A percentile compares a stretch with the other conserved stretches of the same genome.
These are phyloP conservation scores for Formica aserva DNA, from an alignment of 2,888 invertebrate genomes.

Conservation along the genomic window DNA sequence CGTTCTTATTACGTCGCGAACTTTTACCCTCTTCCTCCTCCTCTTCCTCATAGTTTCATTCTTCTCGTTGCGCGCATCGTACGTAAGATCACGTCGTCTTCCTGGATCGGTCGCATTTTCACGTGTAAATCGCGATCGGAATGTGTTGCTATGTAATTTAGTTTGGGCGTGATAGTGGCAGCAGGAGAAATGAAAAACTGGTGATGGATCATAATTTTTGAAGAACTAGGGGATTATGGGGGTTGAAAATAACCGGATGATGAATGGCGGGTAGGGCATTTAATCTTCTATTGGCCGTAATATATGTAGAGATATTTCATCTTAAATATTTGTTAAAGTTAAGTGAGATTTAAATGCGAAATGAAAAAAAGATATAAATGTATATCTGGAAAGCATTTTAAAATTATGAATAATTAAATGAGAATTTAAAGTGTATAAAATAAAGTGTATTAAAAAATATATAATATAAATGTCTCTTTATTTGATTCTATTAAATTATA, in stretches of 20 bases:
- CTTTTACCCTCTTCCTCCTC: slow-evolving; percentile 53
- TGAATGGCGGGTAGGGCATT: slow-evolving; percentile 31
- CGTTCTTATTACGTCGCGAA: slow-evolving; percentile 75
- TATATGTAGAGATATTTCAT: neutral
- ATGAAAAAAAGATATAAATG: neutral
- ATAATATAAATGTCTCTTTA: neutral
- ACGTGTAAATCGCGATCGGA: slow-evolving; percentile 24
- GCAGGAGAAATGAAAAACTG: neutral
- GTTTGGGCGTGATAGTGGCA: neutral
- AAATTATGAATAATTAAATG: neutral
- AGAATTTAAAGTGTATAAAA: neutral
- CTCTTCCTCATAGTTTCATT: neutral
- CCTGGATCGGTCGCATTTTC: slow-evolving; percentile 41
- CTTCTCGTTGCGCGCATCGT: slow-evolving; percentile 22
- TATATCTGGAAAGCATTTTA: neutral
- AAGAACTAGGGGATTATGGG: slow-evolving; percentile 36
- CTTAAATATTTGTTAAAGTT: slow-evolving; percentile 33
- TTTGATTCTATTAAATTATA: neutral
- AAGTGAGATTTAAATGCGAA: neutral
- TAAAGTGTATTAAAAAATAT: neutral
- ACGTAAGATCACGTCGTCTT: slow-evolving; percentile 46
- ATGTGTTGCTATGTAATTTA: slow-evolving; percentile 8
- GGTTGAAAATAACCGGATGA: slow-evolving; percentile 36
- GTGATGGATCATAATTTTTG: slow-evolving; percentile 27
- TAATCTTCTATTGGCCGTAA: slow-evolving; percentile 18